Evolutionary conservation across 2,113 vertebrate genomes (phyloP), one percentile per base, ranked within the genome.

Genomic region (Pontoporia blainvillei): DNA sequence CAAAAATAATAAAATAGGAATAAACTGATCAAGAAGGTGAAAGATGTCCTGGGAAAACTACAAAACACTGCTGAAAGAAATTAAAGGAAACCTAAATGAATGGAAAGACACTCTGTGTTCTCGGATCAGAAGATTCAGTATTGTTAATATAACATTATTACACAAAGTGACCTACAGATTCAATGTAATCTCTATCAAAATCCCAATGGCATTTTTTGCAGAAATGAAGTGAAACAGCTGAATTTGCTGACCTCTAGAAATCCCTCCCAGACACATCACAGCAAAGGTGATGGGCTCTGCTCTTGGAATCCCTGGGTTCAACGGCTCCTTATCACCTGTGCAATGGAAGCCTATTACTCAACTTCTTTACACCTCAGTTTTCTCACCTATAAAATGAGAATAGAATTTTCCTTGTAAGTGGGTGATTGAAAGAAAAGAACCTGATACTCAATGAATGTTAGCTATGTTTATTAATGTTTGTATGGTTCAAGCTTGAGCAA

Each of bases 391-490:
- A 78, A 96, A 52, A 64, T n/a, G 31, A 41, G 18, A 85, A 46
- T 34, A 6, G 59, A 73, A 86, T 69, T 95, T 82, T 69, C 61
- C 52, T 87, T 71, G 62, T 72, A 95, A 64, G 27, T 64, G 62
- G 13, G 36, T 34, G 31, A 67, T 2, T 44, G 52, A 61, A 85
- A 23, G 39, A 67, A 86, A 95, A 67, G 20, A 62, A 54, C 14
- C 11, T 49, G 71, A 49, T 20, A 57, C 20, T 73, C 54, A 64
- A 29, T 52, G 2, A 85, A 20, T 49, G 2, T 59, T 44, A 93
- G 39, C 69, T 83, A n/a, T 76, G 34, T 62, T 95, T 95, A 59
- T 90, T 91, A 62, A 83, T 93, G 69, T 88, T 72, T 84, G 54
- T 64, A 2, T 66, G 87, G 44, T 34, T 87, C 71, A 36, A 39